Base-by-base conservation (phyloP, 1,140 invertebrate species). In the Drosophila rhopaloa region DNA sequence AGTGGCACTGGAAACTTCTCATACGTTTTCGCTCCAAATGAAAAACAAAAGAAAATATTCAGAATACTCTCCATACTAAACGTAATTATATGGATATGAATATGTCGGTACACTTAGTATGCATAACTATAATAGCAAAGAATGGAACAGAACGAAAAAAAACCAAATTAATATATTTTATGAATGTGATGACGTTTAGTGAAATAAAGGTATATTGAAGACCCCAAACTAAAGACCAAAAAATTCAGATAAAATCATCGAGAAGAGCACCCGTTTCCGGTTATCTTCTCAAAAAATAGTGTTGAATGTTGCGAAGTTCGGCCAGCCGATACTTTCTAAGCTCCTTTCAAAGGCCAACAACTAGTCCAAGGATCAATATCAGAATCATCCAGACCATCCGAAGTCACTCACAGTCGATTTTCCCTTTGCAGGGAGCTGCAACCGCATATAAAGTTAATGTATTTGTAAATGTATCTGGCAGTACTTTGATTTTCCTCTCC, bases 101-200 rank as follows among this genome's bases (percentile, higher is more conserved):
- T 55, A 56, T 38, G 27, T 41, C 9, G 35, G 43, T 66, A 73
- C 59, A 51, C 46, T 71, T 63, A 63, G 70, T 44, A 41, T 56
- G 41, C 55, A 71, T 77, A 71, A 61, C 57, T 61, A 63, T 53
- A 51, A 70, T 43, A 13, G 54, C 35, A 38, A 50, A 1, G 40
- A 19, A 13, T 32, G 53, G 14, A 27, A 13, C 13, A 35, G 13
- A 10, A 32, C 29, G 29, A 29, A 29, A 27, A 4, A 46, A 44
- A 62, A 19, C 11, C 48, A 38, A 47, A 57, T 54, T 37, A 71
- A 48, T 81, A 81, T 81, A 81, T 81, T 81, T 81, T 81, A 81
- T 81, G 68, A 81, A 81, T 81, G 79, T 81, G 79, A 81, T 81
- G 65, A 75, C 50, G 71, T 75, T 61, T 80, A 80, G 77, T 44